Base-by-base conservation (phyloP, 64 coral and sea anemone genomes). In the Orbicella faveolata region DNA sequence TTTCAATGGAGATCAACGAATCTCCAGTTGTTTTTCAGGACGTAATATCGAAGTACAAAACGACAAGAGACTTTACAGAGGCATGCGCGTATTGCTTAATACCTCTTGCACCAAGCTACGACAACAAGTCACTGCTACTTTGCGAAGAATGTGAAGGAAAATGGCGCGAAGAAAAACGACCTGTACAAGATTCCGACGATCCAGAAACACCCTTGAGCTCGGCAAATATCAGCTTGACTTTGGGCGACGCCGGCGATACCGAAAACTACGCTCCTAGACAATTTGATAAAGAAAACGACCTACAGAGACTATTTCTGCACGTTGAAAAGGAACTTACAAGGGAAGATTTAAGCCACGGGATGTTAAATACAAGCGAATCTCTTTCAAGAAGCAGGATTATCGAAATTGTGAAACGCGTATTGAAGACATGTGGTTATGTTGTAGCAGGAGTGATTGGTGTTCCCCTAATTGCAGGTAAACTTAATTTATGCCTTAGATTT, bases 381-480 rank as follows among this genome's bases (percentile, higher is more conserved):
- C 12, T 17, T 13, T 30, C 25, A 55, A 81, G 26, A 81, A 35
- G 30, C 21, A 61, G 26, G 26, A 63, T 81, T 14, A 63, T 57
- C 4, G 62, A 35, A 55, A 81, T 66, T 83, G 61, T 83, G 7
- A 37, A 83, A 48, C 35, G 63, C 39, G 19, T 70, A 25, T 35
- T 69, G 7, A 84, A 26, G 35, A 51, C 37, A 12, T 84, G 81
- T 26, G 64, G 36, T 6, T 68, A 12, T 19, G 18, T 35, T 25
- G 35, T 65, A 48, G 80, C 34, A 23, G 80, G 57, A 9, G 36
- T 61, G 15, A 63, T 84, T 12, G 62, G 36, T 8, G 35, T 84
- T 51, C 81, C 81, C 9, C n/a, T 84, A 9, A 84, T 84, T 48
- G 62, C 81, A 41, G 81, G 81, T 84, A 51, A 84, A n/a, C 48